Evolutionary conservation across 2,888 invertebrate species (phyloP).

Genomic region (Saturnia japonica): DNA sequence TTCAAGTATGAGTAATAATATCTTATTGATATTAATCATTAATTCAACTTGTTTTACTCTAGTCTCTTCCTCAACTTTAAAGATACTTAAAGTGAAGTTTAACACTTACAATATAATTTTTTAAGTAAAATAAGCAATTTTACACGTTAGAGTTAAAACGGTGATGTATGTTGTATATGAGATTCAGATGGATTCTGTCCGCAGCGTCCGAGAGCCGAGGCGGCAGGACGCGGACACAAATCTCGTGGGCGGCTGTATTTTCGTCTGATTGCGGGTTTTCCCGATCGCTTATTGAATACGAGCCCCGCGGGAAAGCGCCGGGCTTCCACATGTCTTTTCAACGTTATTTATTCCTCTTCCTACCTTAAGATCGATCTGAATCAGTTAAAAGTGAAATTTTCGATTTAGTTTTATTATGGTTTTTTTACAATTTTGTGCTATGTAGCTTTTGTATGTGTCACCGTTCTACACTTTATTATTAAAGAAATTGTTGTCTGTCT

Average conservation of each 20-base stretch:
- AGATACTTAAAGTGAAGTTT: not conserved
- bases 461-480: too few species aligned
- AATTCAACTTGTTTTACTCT: too few species aligned
- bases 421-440: not conserved
- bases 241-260: conserved; percentile 46
- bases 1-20: too few species aligned
- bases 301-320: conserved; percentile 32
- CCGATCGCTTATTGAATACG: conserved; percentile 46
- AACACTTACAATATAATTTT: not conserved
- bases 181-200: not conserved
- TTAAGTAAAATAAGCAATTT: not conserved
- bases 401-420: not conserved
- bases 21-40: too few species aligned
- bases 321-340: conserved; percentile 14
- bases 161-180: not conserved
- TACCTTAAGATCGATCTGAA: conserved; percentile 13
- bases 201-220: conserved; percentile 22
- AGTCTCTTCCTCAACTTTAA: not conserved
- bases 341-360: conserved; percentile 17
- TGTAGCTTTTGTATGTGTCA: too few species aligned
- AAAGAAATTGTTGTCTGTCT: too few species aligned
- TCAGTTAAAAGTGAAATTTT: not conserved
- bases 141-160: not conserved
- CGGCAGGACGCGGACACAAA: conserved; percentile 31
- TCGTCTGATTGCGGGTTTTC: conserved; percentile 49